phyloP scores from a whole-genome alignment of 1,140 invertebrate genomes.

The Calliopsis andreniformis region DNA sequence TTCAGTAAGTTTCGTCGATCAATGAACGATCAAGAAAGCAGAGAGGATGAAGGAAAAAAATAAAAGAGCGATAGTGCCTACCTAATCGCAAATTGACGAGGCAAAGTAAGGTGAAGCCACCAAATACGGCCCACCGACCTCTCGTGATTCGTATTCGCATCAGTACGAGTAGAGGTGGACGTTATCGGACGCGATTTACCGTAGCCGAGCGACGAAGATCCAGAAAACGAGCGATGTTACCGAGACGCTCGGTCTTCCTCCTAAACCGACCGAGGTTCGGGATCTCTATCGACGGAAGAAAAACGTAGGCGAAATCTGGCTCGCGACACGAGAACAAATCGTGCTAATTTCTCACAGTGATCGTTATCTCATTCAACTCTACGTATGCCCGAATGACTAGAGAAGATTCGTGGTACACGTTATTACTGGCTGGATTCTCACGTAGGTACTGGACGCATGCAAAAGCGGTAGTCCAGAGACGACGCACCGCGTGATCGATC shows the following conservation, averaged over 20 bases:
- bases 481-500: slow-evolving; percentile 52
- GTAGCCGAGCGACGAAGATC: too few species aligned
- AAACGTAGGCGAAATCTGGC: not conserved
- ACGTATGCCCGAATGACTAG: slow-evolving; percentile 19
- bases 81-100: slow-evolving; percentile 66
- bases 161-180: slow-evolving; percentile 17
- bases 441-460: slow-evolving; percentile 24
- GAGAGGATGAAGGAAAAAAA: too few species aligned
- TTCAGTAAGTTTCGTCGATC: too few species aligned
- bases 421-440: slow-evolving; percentile 30
- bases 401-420: slow-evolving; percentile 21
- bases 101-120: slow-evolving; percentile 58
- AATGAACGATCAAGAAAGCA: too few species aligned
- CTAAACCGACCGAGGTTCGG: not conserved
- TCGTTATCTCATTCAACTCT: slow-evolving; percentile 32
- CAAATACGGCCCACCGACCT: slow-evolving; percentile 58
- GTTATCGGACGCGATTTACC: slow-evolving; percentile 11
- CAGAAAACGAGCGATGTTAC: not conserved
- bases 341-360: slow-evolving; percentile 28
- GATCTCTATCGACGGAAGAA: not conserved
- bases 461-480: slow-evolving; percentile 16
- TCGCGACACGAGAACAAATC: not conserved
- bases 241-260: too few species aligned
- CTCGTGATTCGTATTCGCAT: slow-evolving; percentile 54
- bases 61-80: slow-evolving; percentile 45